Evolutionary conservation across 2,888 invertebrate genomes (phyloP), one percentile per base, ranked within the genome.

Genomic region (Gandaritis pyraliata): DNA sequence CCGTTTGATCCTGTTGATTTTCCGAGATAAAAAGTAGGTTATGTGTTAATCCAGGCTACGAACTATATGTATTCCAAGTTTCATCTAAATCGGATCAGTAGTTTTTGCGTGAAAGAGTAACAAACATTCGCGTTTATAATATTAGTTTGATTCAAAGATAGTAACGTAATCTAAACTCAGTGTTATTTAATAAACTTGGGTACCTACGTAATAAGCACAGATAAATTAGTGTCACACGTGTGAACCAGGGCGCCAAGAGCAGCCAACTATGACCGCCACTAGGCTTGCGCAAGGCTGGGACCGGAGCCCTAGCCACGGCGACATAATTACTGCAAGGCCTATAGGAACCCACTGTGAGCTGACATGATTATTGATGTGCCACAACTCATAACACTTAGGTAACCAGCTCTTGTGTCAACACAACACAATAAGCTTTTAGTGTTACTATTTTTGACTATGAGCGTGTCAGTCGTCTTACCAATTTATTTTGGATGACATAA

Each of bases 241-340:
- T 72, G 73, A 78, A 82, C 73, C 70, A 71, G 76, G 77, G 70
- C 75, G 72, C 74, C 70, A 72, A 72, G 68, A 62, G 59, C 72
- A 72, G 63, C 75, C 73, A 72, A 69, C 68, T 72, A 72, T 72
- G 73, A 65, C 64, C 62, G 51, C 63, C 49, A 45, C 46, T 61
- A 56, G 56, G 38, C 69, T 86, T 85, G 70, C 77, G 77, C 74
- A 83, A 84, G 70, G 66, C 66, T 66, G 66, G 54, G 79, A 76
- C 72, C 76, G 71, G 74, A 79, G 76, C 78, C 78, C 74, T 76
- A 72, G 72, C 69, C 39, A 61, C 15, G 41, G 64, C 83, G 80
- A 82, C 82, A 84, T 83, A 80, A 85, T 81, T 82, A 82, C 77
- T 64, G 76, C 61, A 58, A 61, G 58, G 55, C 58, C 41, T 16